Evolutionary conservation across 1,140 invertebrate species (phyloP).

Genomic region (Aradophagus sp.): DNA sequence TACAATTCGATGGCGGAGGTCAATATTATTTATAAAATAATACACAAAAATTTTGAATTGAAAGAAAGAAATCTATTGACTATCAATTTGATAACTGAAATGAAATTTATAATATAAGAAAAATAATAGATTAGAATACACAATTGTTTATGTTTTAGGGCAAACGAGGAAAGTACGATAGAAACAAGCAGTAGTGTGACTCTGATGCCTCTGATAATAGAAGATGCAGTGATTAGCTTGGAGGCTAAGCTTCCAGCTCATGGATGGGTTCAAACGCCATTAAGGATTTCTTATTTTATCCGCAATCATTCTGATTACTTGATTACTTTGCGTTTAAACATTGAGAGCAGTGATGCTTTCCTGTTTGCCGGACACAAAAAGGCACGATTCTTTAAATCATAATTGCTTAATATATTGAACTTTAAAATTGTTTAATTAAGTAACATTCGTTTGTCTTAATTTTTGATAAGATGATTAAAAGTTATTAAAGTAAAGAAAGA

Average conservation of each 20-base stretch:
- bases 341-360: slow-evolving; percentile 89
- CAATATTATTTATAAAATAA: neutral
- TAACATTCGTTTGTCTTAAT: no score
- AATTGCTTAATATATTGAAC: no score
- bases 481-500: no score
- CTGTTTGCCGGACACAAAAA: slow-evolving; percentile 94
- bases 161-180: slow-evolving; percentile 59
- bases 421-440: neutral
- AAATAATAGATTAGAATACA: no score
- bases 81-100: no score
- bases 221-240: slow-evolving; percentile 82
- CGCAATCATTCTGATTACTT: slow-evolving; percentile 83
- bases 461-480: no score
- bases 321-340: slow-evolving; percentile 82
- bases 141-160: slow-evolving; percentile 53
- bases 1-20: slow-evolving; percentile 85
- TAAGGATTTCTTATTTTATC: slow-evolving; percentile 82
- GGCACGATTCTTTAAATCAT: slow-evolving; percentile 69
- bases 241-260: slow-evolving; percentile 83
- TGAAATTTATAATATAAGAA: neutral
- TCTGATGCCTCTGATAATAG: slow-evolving; percentile 77
- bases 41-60: slow-evolving; percentile 12
- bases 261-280: slow-evolving; percentile 82
- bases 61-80: no score
- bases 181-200: slow-evolving; percentile 75